phyloP scores from a whole-genome alignment of 2,888 invertebrate genomes.

The Perizoma affinitatum region DNA sequence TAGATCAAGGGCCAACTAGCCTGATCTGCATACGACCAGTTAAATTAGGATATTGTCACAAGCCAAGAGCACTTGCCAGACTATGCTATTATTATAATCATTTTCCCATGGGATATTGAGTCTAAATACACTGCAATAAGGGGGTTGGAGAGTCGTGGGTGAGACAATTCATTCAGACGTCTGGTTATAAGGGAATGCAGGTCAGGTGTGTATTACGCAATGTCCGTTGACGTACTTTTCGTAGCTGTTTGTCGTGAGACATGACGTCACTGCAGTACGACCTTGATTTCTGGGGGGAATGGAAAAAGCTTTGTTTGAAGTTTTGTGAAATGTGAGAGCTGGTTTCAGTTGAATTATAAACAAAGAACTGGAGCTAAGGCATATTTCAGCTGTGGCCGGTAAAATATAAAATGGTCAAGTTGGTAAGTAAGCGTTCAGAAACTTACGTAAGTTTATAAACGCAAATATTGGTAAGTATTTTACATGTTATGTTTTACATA shows the following conservation, averaged over 20 bases:
- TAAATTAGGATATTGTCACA: slow-evolving; percentile 72
- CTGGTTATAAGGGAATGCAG: slow-evolving; percentile 44
- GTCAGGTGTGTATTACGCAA: slow-evolving; percentile 55
- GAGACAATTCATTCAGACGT: slow-evolving; percentile 45
- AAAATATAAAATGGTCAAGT: background rate
- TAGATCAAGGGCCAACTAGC: slow-evolving; percentile 71
- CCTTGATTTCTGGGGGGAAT: slow-evolving; percentile 17
- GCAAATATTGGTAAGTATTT: no score
- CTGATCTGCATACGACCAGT: slow-evolving; percentile 59
- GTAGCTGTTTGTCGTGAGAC: slow-evolving; percentile 35
- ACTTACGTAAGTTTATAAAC: no score
- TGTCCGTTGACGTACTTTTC: slow-evolving; percentile 42
- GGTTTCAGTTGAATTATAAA: background rate
- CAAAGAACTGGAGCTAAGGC: background rate
- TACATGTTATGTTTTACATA: no score
- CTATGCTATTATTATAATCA: slow-evolving; percentile 65
- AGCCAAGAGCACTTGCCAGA: slow-evolving; percentile 76
- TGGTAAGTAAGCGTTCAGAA: no score
- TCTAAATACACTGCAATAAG: slow-evolving; percentile 43
- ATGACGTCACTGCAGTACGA: slow-evolving; percentile 38
- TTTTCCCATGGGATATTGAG: slow-evolving; percentile 51
- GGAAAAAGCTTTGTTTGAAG: slow-evolving; percentile 1
- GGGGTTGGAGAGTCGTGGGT: slow-evolving; percentile 21
- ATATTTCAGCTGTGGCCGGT: no score
- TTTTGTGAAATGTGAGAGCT: background rate